phyloP scores from a whole-genome alignment of 2,888 invertebrate genomes.

The Sinopyrophorus schimmeli region DNA sequence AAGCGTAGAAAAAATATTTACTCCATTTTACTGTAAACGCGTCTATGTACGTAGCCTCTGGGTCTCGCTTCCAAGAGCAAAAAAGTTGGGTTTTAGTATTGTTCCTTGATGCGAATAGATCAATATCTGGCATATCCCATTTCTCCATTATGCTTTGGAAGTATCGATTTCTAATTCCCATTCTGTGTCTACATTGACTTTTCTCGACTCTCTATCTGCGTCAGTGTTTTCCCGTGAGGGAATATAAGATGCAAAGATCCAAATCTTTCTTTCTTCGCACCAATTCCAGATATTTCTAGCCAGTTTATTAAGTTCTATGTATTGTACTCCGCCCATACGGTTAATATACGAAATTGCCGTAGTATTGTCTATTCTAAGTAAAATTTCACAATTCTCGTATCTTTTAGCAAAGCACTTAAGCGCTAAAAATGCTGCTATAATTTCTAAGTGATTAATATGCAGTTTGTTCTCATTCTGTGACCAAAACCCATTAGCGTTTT shows the following conservation, averaged over 20 bases:
- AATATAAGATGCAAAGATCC: constrained; percentile 17
- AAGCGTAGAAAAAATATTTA: constrained; percentile 31
- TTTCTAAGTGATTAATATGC: constrained; percentile 40
- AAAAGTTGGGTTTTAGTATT: constrained; percentile 18
- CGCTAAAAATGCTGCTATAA: constrained; percentile 35
- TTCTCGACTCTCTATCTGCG: constrained; percentile 19
- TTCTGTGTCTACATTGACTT: constrained; percentile 3
- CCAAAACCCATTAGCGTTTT: constrained; percentile 36
- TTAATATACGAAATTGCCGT: constrained; percentile 36
- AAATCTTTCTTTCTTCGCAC: constrained; percentile 18
- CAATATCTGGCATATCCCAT: constrained; percentile 11
- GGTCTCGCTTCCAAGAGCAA: constrained; percentile 18
- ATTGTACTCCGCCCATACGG: constrained; percentile 35
- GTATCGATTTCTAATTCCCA: background rate
- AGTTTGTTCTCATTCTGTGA: constrained; percentile 20
- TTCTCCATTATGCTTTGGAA: background rate
- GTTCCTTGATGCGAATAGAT: constrained; percentile 7
- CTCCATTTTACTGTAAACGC: constrained; percentile 23
- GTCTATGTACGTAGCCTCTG: constrained; percentile 11
- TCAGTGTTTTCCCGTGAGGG: constrained; percentile 16
- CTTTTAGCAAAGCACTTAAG: constrained; percentile 37
- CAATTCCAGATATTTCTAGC: constrained; percentile 37
- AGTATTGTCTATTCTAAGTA: constrained; percentile 34
- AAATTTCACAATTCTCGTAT: constrained; percentile 12
- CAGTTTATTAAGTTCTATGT: constrained; percentile 31